Percentiles rank a stretch among this genome's conserved stretches.
Conservation (phyloP, 2,797 vertebrate genomes). For the Pipistrellus pygmaeus region DNA sequence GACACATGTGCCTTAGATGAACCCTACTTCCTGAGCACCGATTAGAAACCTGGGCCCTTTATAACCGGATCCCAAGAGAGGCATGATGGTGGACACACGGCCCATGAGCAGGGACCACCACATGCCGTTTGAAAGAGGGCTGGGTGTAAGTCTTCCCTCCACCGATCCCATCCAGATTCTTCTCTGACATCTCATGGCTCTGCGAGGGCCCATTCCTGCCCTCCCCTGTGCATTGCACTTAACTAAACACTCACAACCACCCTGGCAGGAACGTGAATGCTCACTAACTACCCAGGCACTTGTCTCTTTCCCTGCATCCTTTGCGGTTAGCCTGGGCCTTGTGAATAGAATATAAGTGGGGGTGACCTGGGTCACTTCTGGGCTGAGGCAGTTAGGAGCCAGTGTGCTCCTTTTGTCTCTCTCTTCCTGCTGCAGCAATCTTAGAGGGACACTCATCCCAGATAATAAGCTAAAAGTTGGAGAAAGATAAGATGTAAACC, state of each 20-base stretch:
- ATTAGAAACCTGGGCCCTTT: background rate
- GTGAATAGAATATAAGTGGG: background rate
- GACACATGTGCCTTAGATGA: no score
- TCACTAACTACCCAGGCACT: fast-evolving
- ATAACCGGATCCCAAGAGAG: background rate
- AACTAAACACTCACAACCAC: background rate
- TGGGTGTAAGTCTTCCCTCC: background rate
- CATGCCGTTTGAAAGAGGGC: background rate
- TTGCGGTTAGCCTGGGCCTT: background rate
- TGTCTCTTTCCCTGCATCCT: constrained; percentile 8
- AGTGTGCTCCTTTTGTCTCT: background rate
- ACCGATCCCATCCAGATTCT: background rate
- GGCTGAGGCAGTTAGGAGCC: background rate
- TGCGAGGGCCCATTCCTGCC: background rate
- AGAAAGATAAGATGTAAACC: background rate
- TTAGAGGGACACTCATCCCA: background rate
- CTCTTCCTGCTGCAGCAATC: background rate
- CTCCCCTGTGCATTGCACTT: background rate
- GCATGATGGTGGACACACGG: no score
- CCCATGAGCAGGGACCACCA: background rate
- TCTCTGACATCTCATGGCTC: background rate
- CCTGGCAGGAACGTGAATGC: background rate
- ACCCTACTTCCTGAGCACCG: background rate
- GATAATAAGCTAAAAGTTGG: background rate
- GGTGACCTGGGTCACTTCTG: background rate